Evolutionary conservation across 2,888 invertebrate genomes (phyloP).

Genomic region (Pegoplata infirma): DNA sequence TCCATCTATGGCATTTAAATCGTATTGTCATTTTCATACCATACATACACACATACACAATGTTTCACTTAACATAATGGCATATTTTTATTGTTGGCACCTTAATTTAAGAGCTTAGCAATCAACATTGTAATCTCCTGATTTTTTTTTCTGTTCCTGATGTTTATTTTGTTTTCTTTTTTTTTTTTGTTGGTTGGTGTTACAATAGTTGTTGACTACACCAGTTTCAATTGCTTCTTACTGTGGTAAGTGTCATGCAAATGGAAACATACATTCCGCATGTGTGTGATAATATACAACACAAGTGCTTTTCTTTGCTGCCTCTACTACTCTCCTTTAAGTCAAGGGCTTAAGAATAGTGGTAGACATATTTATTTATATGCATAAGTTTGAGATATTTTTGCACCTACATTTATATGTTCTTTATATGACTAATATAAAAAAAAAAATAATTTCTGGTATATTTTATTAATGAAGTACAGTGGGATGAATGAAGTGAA

Average conservation of each 20-base stretch:
- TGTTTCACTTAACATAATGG: conserved; percentile 65
- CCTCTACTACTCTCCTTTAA: conserved; percentile 42
- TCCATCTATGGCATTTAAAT: conserved; percentile 31
- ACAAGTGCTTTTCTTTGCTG: conserved; percentile 57
- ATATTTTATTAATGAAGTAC: conserved; percentile 42
- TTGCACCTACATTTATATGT: conserved; percentile 59
- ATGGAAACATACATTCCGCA: conserved; percentile 67
- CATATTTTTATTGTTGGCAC: conserved; percentile 70
- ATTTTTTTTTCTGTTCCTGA: conserved; percentile 38
- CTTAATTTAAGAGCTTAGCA: conserved; percentile 74
- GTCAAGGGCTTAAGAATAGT: conserved; percentile 53
- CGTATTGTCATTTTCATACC: conserved; percentile 34
- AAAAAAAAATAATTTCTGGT: conserved; percentile 4
- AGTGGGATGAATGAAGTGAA: conserved; percentile 4
- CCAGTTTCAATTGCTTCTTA: conserved; percentile 63
- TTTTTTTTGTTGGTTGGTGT: conserved; percentile 40
- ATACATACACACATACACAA: conserved; percentile 11
- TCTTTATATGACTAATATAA: conserved; percentile 40
- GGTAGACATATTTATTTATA: conserved; percentile 59
- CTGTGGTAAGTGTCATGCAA: conserved; percentile 68
- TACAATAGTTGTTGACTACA: conserved; percentile 62
- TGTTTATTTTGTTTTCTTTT: too few relatives aligned
- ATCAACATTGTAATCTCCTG: conserved; percentile 72
- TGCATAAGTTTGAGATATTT: conserved; percentile 52
- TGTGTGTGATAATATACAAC: conserved; percentile 24